These are phyloP conservation scores for Horisme vitalbata DNA, from an alignment of 2,888 invertebrate genomes.

Conservation along the genomic window DNA sequence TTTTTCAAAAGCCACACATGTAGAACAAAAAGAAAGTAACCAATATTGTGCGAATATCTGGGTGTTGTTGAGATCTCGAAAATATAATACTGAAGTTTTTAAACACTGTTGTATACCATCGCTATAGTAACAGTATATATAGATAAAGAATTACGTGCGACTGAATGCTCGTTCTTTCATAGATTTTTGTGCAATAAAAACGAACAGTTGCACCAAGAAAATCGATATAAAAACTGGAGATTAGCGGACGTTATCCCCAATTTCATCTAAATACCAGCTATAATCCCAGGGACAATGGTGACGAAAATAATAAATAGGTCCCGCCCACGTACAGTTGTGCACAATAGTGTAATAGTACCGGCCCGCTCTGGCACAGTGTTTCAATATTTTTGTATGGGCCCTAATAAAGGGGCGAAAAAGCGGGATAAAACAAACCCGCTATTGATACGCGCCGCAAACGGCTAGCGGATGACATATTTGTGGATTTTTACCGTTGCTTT, in stretches of 20 bases:
- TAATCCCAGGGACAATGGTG: conserved; percentile 78
- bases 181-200: conserved; percentile 20
- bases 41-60: no score
- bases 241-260: conserved; percentile 79
- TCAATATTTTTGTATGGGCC: conserved; percentile 73
- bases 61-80: no score
- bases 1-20: no score
- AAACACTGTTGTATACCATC: no score
- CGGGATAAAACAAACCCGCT: conserved; percentile 66
- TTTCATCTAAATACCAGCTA: conserved; percentile 80
- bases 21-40: no score
- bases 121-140: no score
- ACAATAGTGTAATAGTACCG: conserved; percentile 35
- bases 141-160: no score
- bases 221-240: conserved; percentile 71
- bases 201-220: conserved; percentile 43
- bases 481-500: conserved; percentile 26
- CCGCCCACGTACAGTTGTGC: conserved; percentile 61
- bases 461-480: conserved; percentile 17
- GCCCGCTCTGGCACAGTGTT: conserved; percentile 42
- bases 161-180: no score
- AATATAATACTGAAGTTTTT: no score
- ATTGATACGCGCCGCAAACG: conserved; percentile 52
- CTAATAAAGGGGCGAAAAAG: conserved; percentile 65
- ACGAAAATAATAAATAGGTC: conserved; percentile 81